A percentile compares a stretch with the other conserved stretches of the same genome.
Evolutionary conservation across 2,797 vertebrate species (phyloP).

Genomic region (Chrosomus eos): DNA sequence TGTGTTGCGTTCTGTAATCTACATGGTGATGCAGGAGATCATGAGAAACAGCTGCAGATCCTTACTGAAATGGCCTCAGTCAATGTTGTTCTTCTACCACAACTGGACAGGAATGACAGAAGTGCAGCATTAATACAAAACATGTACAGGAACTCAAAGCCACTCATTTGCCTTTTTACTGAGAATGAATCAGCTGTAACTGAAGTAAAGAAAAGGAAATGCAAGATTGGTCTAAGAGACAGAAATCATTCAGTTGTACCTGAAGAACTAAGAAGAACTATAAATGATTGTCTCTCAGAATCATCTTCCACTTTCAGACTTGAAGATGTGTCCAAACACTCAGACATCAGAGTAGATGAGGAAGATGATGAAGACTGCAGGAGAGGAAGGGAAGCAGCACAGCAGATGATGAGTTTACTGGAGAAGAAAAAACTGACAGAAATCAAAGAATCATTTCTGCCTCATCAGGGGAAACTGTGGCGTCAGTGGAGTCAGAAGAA

Average conservation of each 20-base stretch:
- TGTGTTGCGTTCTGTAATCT: not conserved
- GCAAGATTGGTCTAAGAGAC: not conserved
- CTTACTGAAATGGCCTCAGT: not conserved
- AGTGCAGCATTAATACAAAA: not conserved
- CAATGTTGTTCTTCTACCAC: not conserved
- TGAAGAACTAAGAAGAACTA: not conserved
- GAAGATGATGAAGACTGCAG: not conserved
- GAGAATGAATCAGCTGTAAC: not conserved
- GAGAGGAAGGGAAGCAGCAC: not conserved
- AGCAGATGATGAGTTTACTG: not conserved
- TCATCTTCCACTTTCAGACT: not conserved
- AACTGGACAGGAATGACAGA: not conserved
- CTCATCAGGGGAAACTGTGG: not conserved
- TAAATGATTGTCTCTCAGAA: not conserved
- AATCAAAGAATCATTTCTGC: not conserved
- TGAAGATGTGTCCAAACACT: not conserved
- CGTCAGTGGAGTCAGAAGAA: not conserved
- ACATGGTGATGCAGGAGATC: not conserved
- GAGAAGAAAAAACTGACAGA: not conserved
- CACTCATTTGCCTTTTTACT: not conserved
- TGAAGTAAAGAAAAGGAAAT: not conserved
- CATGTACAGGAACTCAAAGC: accelerated
- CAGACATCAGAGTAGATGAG: not conserved
- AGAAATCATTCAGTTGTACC: not conserved
- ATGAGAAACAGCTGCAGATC: not conserved